phyloP scores from a whole-genome alignment of 2,797 vertebrate genomes.

The Crocodylus rhombifer region DNA sequence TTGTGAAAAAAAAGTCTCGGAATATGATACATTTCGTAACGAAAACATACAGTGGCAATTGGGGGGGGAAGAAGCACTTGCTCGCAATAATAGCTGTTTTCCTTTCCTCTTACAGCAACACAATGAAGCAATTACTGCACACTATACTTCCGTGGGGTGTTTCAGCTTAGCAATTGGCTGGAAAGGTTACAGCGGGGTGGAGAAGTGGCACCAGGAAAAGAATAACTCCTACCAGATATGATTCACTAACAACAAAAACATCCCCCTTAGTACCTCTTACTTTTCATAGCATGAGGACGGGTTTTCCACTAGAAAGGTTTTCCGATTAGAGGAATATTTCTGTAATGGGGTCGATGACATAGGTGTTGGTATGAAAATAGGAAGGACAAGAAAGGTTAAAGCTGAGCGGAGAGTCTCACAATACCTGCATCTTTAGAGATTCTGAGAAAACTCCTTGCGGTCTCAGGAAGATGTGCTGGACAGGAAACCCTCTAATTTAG shows the following conservation, averaged over 20 bases:
- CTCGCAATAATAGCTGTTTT: conserved; percentile 72
- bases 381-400: conserved; percentile 72
- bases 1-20: background rate
- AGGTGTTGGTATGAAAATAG: conserved; percentile 75
- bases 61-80: conserved; percentile 38
- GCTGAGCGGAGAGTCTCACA: conserved; percentile 73
- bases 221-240: conserved; percentile 73
- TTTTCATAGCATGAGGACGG: conserved; percentile 73
- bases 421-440: conserved; percentile 47
- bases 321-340: conserved; percentile 73
- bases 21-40: background rate
- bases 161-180: conserved; percentile 52
- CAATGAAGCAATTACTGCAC: conserved; percentile 66
- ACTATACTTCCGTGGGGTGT: background rate
- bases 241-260: conserved; percentile 79
- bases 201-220: conserved; percentile 51
- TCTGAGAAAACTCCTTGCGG: conserved; percentile 62
- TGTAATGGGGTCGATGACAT: conserved; percentile 72
- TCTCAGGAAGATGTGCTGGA: conserved; percentile 29
- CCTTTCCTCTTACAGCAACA: conserved; percentile 70
- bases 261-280: conserved; percentile 56
- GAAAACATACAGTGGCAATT: conserved; percentile 28
- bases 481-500: conserved; percentile 73
- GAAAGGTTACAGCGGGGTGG: conserved; percentile 3
- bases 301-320: conserved; percentile 74